Evolutionary conservation across 2,888 invertebrate genomes (phyloP).

Genomic region (Platycnemis pennipes): DNA sequence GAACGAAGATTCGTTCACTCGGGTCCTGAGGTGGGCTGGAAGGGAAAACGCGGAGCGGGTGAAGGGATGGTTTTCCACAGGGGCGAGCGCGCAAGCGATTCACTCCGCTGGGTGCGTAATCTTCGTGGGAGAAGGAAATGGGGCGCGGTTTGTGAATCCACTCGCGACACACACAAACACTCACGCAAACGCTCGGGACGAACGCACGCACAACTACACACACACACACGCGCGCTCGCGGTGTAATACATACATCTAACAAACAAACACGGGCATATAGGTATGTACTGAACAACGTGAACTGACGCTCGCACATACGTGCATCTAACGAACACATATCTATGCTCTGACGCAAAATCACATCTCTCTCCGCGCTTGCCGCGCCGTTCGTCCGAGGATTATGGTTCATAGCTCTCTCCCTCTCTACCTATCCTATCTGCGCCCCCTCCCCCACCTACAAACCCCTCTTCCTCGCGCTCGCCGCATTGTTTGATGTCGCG

Average conservation of each 20-base stretch:
- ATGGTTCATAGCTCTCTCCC: slow-evolving; percentile 34
- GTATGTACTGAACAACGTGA: background rate
- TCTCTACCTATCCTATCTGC: background rate
- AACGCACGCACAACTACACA: background rate
- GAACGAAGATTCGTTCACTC: background rate
- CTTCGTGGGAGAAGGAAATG: slow-evolving; percentile 31
- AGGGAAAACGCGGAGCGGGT: background rate
- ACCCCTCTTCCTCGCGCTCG: background rate
- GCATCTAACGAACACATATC: background rate
- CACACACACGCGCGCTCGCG: too few relatives aligned
- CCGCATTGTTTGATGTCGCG: slow-evolving; percentile 39
- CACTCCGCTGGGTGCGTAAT: slow-evolving; percentile 39
- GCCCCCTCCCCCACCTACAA: too few relatives aligned
- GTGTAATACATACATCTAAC: background rate
- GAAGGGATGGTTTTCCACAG: background rate
- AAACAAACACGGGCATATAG: background rate
- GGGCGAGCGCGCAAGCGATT: background rate
- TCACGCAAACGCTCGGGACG: background rate
- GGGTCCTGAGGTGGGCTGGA: background rate
- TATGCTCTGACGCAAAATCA: background rate
- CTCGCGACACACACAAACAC: background rate
- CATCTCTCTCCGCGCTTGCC: background rate
- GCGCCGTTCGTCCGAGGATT: background rate
- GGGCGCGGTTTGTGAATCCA: background rate
- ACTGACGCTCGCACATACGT: background rate